phyloP scores from a whole-genome alignment of 2,888 invertebrate species.

The Pardosa pseudoannulata region DNA sequence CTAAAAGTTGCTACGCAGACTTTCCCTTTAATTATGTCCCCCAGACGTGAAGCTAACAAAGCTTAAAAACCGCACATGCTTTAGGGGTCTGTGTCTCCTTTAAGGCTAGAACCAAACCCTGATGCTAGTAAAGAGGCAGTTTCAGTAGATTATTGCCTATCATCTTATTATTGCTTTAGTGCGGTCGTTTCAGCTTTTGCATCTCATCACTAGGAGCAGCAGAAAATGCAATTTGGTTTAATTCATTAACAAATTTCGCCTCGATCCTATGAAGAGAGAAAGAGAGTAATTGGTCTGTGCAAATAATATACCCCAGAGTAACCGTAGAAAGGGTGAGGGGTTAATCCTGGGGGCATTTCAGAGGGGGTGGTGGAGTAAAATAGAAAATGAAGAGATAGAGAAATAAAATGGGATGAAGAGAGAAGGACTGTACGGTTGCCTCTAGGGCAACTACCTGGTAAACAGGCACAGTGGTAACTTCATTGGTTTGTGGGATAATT shows the following conservation, averaged over 20 bases:
- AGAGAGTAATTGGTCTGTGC: conserved; percentile 68
- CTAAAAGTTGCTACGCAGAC: conserved; percentile 22
- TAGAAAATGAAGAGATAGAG: conserved; percentile 41
- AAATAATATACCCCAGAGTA: conserved; percentile 63
- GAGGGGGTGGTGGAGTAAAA: conserved; percentile 31
- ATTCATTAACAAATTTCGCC: conserved; percentile 72
- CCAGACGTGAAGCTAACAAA: conserved; percentile 45
- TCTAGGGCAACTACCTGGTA: conserved; percentile 45
- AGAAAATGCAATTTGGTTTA: conserved; percentile 65
- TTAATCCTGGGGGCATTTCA: conserved; percentile 61
- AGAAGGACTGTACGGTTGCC: conserved; percentile 34
- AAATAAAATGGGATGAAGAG: conserved; percentile 22
- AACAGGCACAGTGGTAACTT: conserved; percentile 48
- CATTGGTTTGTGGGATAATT: conserved; percentile 44
- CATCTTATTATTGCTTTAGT: conserved; percentile 63
- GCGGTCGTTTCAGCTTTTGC: conserved; percentile 19
- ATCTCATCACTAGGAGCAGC: conserved; percentile 32
- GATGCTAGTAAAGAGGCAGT: conserved; percentile 23
- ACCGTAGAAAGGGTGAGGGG: conserved; percentile 33
- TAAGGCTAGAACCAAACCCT: conserved; percentile 4
- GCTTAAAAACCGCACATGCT: conserved; percentile 54
- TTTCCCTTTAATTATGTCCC: conserved; percentile 40
- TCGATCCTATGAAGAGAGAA: conserved; percentile 20
- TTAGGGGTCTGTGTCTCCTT: conserved; percentile 26
- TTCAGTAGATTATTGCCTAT: conserved; percentile 65